Evolutionary conservation across 2,888 invertebrate species (phyloP).

Genomic region (Phanerotoma sp.): DNA sequence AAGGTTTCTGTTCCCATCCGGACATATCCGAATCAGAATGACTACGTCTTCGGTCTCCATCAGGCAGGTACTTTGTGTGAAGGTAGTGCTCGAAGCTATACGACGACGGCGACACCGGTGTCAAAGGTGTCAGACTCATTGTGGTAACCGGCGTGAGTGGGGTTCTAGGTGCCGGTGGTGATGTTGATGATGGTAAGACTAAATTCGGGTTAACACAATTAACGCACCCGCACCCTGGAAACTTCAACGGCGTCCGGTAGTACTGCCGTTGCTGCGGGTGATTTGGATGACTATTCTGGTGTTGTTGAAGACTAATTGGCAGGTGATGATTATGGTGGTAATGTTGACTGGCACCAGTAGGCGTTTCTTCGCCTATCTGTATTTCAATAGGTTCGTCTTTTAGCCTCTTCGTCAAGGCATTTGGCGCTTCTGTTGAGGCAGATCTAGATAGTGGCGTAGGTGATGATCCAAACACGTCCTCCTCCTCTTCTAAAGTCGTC

Average conservation of each 20-base stretch:
- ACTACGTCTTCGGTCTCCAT: constrained; percentile 64
- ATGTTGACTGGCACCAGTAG: constrained; percentile 31
- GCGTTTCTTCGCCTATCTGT: constrained; percentile 48
- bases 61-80: constrained; percentile 66
- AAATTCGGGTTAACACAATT: constrained; percentile 46
- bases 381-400: constrained; percentile 58
- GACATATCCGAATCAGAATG: constrained; percentile 70
- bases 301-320: constrained; percentile 51
- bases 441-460: constrained; percentile 45
- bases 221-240: constrained; percentile 32
- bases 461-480: constrained; percentile 52
- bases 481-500: constrained; percentile 46
- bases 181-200: constrained; percentile 59
- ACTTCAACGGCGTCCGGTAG: constrained; percentile 39
- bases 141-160: constrained; percentile 58
- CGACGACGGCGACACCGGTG: constrained; percentile 61
- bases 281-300: constrained; percentile 39
- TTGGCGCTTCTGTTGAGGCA: constrained; percentile 23
- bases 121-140: constrained; percentile 59
- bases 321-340: constrained; percentile 43
- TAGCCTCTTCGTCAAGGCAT: constrained; percentile 44
- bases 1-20: constrained; percentile 48
- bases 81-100: constrained; percentile 67
- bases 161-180: constrained; percentile 59
- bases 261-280: constrained; percentile 51